phyloP scores from a whole-genome alignment of 2,888 invertebrate genomes.

The Stenchaetothrips biformis region DNA sequence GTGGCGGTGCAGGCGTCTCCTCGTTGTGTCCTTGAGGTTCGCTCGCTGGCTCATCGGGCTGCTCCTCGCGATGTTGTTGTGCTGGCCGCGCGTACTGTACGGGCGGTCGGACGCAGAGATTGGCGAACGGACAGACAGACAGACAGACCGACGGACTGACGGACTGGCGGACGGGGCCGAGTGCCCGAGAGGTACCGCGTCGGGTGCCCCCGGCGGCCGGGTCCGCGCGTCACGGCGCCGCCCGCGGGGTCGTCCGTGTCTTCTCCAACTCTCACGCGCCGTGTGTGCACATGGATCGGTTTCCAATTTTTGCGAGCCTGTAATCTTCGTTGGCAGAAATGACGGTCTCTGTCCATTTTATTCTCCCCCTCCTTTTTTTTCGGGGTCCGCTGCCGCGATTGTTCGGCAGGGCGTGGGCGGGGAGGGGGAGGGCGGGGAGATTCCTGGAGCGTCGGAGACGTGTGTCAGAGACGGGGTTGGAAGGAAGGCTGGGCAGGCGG shows the following conservation, averaged over 20 bases:
- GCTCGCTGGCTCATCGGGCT: background rate
- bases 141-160: background rate
- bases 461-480: background rate
- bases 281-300: too few relatives aligned
- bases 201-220: too few relatives aligned
- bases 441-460: background rate
- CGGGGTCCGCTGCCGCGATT: background rate
- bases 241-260: too few relatives aligned
- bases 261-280: too few relatives aligned
- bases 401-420: background rate
- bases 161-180: background rate
- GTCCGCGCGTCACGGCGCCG: too few relatives aligned
- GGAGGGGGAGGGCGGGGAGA: background rate
- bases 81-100: background rate
- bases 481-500: background rate
- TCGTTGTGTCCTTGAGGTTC: slow-evolving; percentile 5
- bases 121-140: slow-evolving; percentile 2
- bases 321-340: background rate
- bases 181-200: background rate
- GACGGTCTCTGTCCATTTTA: background rate
- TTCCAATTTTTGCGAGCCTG: background rate
- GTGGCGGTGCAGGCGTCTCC: too few relatives aligned
- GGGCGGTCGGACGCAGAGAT: background rate
- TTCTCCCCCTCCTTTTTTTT: background rate
- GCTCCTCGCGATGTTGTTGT: background rate